Percentiles rank a stretch among this genome's conserved stretches.
Evolutionary conservation across 2,113 vertebrate species (phyloP).

Genomic region (Bujurquina vittata): DNA sequence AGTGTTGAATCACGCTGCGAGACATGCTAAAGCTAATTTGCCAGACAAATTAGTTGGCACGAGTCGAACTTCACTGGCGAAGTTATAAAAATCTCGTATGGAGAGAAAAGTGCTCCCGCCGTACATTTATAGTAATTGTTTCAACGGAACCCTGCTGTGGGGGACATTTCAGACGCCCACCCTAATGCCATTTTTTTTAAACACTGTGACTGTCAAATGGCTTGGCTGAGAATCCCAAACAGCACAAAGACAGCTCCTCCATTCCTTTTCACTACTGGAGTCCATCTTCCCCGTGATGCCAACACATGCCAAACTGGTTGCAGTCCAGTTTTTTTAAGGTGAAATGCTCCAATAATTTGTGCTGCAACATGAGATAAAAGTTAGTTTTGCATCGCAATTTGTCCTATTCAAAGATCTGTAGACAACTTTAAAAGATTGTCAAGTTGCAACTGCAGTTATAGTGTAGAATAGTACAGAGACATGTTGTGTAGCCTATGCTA

Average conservation of each 20-base stretch:
- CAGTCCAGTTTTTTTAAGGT: conserved; percentile 73
- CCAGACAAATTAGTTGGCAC: conserved; percentile 79
- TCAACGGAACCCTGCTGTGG: conserved; percentile 68
- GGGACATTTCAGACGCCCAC: conserved; percentile 71
- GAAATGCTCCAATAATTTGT: conserved; percentile 51
- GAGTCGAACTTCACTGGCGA: conserved; percentile 72
- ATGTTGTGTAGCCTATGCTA: no score
- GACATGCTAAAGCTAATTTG: conserved; percentile 81
- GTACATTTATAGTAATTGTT: conserved; percentile 80
- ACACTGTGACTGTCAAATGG: conserved; percentile 71
- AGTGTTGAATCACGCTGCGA: conserved; percentile 76
- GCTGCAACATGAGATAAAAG: conserved; percentile 43
- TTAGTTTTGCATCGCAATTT: conserved; percentile 41
- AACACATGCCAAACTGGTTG: conserved; percentile 76
- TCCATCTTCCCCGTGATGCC: conserved; percentile 72
- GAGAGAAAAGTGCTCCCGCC: conserved; percentile 70
- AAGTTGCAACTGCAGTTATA: no score
- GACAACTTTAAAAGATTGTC: neutral
- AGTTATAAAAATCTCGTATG: conserved; percentile 79
- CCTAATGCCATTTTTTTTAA: conserved; percentile 71
- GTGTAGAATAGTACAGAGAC: no score
- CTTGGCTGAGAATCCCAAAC: conserved; percentile 68
- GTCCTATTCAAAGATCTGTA: conserved; percentile 15
- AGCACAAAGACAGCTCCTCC: conserved; percentile 63
- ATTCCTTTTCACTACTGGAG: conserved; percentile 77